Base-by-base conservation (phyloP, 2,113 vertebrate genomes). In the Bos indicus region DNA sequence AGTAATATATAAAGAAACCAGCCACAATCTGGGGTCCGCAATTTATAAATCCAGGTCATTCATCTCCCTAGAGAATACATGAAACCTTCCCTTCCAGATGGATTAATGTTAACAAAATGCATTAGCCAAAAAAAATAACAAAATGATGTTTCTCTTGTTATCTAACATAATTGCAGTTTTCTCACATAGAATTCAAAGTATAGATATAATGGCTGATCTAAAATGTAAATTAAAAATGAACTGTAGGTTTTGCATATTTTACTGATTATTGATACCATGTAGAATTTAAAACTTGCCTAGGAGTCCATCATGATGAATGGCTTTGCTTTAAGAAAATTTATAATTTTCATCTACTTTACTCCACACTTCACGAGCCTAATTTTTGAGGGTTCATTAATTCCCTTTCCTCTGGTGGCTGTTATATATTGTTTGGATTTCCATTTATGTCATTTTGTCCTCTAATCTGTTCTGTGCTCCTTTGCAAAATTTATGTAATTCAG, bases 381-480 rank as follows among this genome's bases (percentile, higher is more conserved):
- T 95, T 97, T 95, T 96, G 90, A 97, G 46, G 90, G 83, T 93
- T 91, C 93, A 92, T 97, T 95, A 97, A 94, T 95, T 95, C 48
- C 67, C 84, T 95, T 95, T 97, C 82, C 78, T 64, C 78, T 52
- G 57, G 88, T 88, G 71, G 51, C 78, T 95, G 23, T 93, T 88
- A 95, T 62, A 82, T 93, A 96, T 67, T 94, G 48, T 98, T 96
- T 90, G 36, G n/a, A 54, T 94, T 95, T 91, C 86, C 19, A 14
- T 33, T 90, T 36, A 40, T 90, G 86, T 90, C 91, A 82, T 43
- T 94, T 93, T 85, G 67, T 74, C 81, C 87, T 96, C 77, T 54
- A 23, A 40, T 82, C 78, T 71, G n/a, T 62, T 56, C 7, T 59
- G 1, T 56, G n/a, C 14, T 93, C 16, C 25, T 84, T 91, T 87